Evolutionary conservation across 2,113 vertebrate species (phyloP), one percentile per base, ranked within the genome.

Genomic region (Pangasianodon hypophthalmus): DNA sequence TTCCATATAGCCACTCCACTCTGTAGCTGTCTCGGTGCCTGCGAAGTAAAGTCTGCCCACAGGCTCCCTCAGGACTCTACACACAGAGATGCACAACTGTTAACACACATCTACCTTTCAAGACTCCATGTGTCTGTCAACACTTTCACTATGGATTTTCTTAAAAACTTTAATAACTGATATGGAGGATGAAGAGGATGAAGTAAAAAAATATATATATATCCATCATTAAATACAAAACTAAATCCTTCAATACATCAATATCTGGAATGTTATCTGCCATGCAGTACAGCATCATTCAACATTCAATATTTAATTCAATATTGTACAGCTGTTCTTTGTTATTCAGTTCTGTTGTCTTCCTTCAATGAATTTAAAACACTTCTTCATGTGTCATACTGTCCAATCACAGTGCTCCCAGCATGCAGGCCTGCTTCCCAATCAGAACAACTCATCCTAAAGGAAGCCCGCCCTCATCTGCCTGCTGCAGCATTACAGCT

Each of bases 1-100:
- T 69, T 99, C 98, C 97, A 99, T 99, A 94, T 99, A 99, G 4
- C 98, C 98, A 0, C 98, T 99, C 98, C 98, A 99, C 84, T 98
- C 97, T 0, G 98, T 97, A 89, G 98, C 97, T 1, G 98, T 99
- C 93, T 99, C 98, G 0, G 98, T 99, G 77, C 98, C 98, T 1
- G 98, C 98, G 50, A 99, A 99, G 91, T 96, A 98, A 92, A 99
- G 94, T 90, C 90, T 96, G 90, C 96, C 97, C 58, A 97, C 85
- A 0, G 98, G 97, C 91, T 99, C 96, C 81, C 98, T 96, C 90
- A 99, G 95, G 85, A 98, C 96, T 94, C 98, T 99, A 93, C 16
- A 91, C 79, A 85, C 44, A 64, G 21, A 90, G 54, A 60, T 69
- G 29, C 50, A 79, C 24, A 44, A 26, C 5, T 54, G 24, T 16